These are phyloP conservation scores for Tetranychus truncatus DNA, from an alignment of 2,888 invertebrate species.

Conservation along the genomic window DNA sequence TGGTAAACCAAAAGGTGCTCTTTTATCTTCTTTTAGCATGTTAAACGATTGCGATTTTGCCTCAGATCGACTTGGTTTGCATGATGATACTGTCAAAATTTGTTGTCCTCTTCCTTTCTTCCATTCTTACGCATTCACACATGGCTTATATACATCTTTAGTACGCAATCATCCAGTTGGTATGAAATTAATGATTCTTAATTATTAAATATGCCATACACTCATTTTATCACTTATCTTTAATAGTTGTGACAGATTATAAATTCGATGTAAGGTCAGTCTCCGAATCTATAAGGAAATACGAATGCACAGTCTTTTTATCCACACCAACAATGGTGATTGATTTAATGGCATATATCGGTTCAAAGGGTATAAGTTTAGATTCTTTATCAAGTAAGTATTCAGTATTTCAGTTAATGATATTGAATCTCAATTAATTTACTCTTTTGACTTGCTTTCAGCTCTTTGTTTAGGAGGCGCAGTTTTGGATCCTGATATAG, in stretches of 20 bases:
- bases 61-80: not conserved
- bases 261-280: not conserved
- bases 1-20: conserved; percentile 34
- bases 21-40: conserved; percentile 18
- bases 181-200: not conserved
- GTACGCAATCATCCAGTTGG: not conserved
- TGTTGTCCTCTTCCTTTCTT: conserved; percentile 18
- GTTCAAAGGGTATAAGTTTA: not conserved
- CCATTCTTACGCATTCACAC: conserved; percentile 20
- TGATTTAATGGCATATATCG: not conserved
- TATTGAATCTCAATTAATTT: not conserved
- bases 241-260: not conserved
- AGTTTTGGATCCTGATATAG: not conserved
- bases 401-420: not conserved
- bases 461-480: not conserved
- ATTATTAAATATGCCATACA: not conserved
- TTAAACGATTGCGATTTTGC: conserved; percentile 11
- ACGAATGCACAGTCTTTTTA: not conserved
- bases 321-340: conserved; percentile 4
- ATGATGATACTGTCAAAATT: not conserved
- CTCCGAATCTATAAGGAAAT: not conserved
- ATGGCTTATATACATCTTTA: not conserved
- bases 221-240: not conserved
- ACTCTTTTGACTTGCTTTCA: not conserved
- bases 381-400: not conserved